These are phyloP conservation scores for Virgularia gustaviana DNA, from an alignment of 92 coral and sea anemone species.

Conservation along the genomic window DNA sequence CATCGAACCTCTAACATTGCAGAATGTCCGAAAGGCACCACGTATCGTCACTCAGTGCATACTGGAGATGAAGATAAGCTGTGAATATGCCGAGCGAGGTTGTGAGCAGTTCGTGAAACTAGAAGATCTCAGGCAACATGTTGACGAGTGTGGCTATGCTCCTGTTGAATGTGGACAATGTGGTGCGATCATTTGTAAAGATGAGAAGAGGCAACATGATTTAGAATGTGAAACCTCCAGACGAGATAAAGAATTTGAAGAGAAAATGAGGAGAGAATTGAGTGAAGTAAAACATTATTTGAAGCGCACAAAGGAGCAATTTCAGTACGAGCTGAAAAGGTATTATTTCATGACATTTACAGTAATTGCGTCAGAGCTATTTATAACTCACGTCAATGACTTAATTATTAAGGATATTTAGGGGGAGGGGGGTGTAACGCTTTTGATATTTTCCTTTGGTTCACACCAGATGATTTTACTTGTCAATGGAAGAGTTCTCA, in stretches of 20 bases:
- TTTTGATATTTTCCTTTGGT: no score
- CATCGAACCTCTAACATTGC: slow-evolving; percentile 24
- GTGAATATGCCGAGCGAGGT: slow-evolving; percentile 49
- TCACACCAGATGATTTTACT: no score
- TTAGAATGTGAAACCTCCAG: slow-evolving; percentile 19
- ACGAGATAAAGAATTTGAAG: not conserved
- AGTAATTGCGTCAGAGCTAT: not conserved
- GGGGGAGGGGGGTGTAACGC: no score
- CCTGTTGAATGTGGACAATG: slow-evolving; percentile 57
- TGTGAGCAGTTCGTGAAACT: slow-evolving; percentile 41
- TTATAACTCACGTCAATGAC: not conserved
- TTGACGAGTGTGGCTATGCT: slow-evolving; percentile 35
- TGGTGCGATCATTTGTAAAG: slow-evolving; percentile 9
- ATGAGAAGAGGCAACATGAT: slow-evolving; percentile 12
- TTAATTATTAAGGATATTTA: no score
- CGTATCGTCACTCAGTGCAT: slow-evolving; percentile 56
- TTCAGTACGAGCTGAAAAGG: not conserved
- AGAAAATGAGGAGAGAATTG: slow-evolving; percentile 2
- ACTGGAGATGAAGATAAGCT: slow-evolving; percentile 47
- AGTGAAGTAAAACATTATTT: not conserved
- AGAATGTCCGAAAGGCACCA: slow-evolving; percentile 41
- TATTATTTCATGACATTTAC: not conserved
- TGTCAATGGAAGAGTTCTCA: no score
- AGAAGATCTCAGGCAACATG: slow-evolving; percentile 41
- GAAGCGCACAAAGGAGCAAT: not conserved